Base-by-base conservation (phyloP, 2,113 vertebrate genomes). In the Ahaetulla prasina region DNA sequence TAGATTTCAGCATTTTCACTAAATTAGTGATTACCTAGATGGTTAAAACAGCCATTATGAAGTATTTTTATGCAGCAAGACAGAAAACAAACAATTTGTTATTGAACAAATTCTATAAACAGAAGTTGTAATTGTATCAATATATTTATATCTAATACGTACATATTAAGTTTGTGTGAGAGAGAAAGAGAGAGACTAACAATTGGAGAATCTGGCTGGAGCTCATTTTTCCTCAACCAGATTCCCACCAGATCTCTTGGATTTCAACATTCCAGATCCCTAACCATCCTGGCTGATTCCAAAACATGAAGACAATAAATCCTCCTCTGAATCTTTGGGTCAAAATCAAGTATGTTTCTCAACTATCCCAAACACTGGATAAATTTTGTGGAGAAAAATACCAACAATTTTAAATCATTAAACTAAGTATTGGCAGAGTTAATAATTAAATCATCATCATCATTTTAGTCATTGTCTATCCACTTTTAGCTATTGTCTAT, bases 1-100 rank as follows among this genome's bases (percentile, higher is more conserved):
- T 98, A 92, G 99, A 98, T 96, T 99, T 99, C 93, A 99, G 96
- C 99, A 99, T 99, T 96, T 99, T 99, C 97, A 99, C 99, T 94
- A 99, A 97, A 95, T 99, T 99, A 95, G 99, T 99, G 95, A 99
- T 99, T 53, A 99, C 99, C 99, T 99, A 96, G 2, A 68, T 88
- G 80, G 87, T 63, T 96, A 54, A 92, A 95, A 2, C 96, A n/a
- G 1, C 63, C 92, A 94, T 92, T 22, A 89, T 0, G 87, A 85
- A n/a, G 47, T 27, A 89, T 30, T 49, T 85, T 8, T 0, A 8
- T 8, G 3, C 30, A 50, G 1, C 87, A 87, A 47, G 49, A 23
- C 22, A 18, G n/a, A 47, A 45, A 84, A 16, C 63, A 12, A 8
- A 0, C n/a, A n/a, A n/a, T n/a, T n/a, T n/a, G n/a, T n/a, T n/a